These are phyloP conservation scores for Liasis olivaceus DNA, from an alignment of 2,797 vertebrate genomes.

Conservation along the genomic window DNA sequence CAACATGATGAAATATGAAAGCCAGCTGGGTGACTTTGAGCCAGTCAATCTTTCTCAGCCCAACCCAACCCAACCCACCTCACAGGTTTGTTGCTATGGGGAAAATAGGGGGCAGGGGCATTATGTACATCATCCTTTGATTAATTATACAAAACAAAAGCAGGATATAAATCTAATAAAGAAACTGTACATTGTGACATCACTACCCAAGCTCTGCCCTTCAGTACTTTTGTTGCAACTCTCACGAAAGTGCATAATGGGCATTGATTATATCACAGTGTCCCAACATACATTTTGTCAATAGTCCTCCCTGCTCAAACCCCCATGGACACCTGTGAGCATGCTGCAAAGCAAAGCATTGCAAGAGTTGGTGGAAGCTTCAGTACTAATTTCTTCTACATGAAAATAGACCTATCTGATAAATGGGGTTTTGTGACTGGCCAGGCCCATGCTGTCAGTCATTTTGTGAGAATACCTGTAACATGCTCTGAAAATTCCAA, in stretches of 20 bases:
- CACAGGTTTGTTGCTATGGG: background rate
- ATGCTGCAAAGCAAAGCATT: background rate
- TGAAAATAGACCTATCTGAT: background rate
- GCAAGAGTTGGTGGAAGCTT: background rate
- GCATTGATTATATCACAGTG: background rate
- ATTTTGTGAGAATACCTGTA: background rate
- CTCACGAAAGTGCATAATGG: background rate
- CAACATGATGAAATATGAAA: background rate
- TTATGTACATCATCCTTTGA: background rate
- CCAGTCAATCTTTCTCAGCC: background rate
- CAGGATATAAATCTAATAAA: background rate
- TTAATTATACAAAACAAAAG: background rate
- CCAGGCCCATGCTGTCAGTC: background rate
- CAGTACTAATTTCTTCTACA: background rate
- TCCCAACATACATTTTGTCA: background rate
- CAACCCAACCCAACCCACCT: background rate
- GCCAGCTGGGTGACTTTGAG: background rate
- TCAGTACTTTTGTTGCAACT: background rate
- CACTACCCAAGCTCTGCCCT: background rate
- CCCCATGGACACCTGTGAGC: background rate
- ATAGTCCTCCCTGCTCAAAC: background rate
- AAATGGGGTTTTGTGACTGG: background rate
- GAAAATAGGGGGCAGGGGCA: background rate
- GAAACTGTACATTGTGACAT: background rate
- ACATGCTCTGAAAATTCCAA: background rate